These are phyloP conservation scores for Barnardius zonarius DNA, from an alignment of 2,113 vertebrate genomes.

Conservation along the genomic window DNA sequence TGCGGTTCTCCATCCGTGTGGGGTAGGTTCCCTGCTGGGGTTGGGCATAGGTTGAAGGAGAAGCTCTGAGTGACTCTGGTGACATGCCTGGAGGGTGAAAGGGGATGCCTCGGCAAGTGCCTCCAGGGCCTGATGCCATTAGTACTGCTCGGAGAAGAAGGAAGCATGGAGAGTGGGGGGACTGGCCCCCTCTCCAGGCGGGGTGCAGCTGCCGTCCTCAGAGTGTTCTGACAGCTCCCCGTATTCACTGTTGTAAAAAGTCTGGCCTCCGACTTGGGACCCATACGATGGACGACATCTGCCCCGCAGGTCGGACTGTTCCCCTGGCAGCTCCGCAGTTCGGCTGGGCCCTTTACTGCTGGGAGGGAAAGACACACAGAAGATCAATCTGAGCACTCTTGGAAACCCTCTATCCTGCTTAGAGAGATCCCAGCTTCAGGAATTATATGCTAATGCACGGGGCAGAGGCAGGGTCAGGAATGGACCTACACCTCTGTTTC, in stretches of 20 bases:
- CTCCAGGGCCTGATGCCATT: background rate
- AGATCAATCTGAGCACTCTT: background rate
- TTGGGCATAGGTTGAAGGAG: conserved; percentile 15
- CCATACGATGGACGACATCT: conserved; percentile 70
- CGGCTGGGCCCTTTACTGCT: conserved; percentile 76
- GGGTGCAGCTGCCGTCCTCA: conserved; percentile 60
- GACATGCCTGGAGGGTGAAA: background rate
- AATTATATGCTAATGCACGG: background rate
- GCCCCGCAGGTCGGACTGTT: conserved; percentile 64
- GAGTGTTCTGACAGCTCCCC: conserved; percentile 85
- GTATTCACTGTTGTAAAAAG: conserved; percentile 96
- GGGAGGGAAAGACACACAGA: conserved; percentile 9
- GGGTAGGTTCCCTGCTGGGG: background rate
- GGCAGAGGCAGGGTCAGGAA: background rate
- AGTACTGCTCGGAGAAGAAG: conserved; percentile 73
- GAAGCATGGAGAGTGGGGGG: conserved; percentile 29
- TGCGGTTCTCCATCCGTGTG: background rate
- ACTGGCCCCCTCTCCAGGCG: conserved; percentile 47
- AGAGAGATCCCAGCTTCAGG: background rate
- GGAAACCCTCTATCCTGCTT: background rate
- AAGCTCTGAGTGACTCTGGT: conserved; percentile 7
- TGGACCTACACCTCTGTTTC: background rate
- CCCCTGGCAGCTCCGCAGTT: conserved; percentile 73
- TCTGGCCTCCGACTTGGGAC: conserved; percentile 84
- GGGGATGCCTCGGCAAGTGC: background rate